phyloP scores from a whole-genome alignment of 2,888 invertebrate genomes.

The Celastrina argiolus region DNA sequence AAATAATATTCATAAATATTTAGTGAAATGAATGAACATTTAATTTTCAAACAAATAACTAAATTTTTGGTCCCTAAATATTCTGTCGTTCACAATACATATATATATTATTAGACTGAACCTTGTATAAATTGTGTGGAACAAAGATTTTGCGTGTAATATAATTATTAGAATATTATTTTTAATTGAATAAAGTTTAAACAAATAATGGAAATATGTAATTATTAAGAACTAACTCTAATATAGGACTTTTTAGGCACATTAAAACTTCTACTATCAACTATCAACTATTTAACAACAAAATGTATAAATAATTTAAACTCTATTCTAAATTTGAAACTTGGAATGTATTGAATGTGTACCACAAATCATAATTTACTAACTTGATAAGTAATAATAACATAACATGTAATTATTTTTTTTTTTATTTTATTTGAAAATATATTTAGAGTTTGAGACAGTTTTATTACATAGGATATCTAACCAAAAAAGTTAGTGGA shows the following conservation, averaged over 20 bases:
- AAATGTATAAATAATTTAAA: constrained; percentile 21
- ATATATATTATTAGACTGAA: too few species aligned
- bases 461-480: not conserved
- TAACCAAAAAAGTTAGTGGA: not conserved
- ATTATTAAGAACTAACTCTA: not conserved
- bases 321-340: constrained; percentile 16
- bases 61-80: too few species aligned
- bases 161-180: not conserved
- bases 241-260: constrained; percentile 42
- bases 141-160: not conserved
- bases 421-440: not conserved
- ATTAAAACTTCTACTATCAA: too few species aligned
- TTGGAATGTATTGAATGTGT: not conserved
- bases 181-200: too few species aligned
- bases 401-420: not conserved
- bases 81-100: too few species aligned
- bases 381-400: not conserved
- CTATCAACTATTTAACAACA: constrained; percentile 19
- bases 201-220: not conserved
- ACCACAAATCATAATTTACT: not conserved
- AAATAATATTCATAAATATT: too few species aligned
- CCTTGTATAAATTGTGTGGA: too few species aligned
- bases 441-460: not conserved
- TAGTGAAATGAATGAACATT: too few species aligned
- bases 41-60: too few species aligned